Conservation (phyloP, 2,888 invertebrate species). For the Eretmocerus hayati region DNA sequence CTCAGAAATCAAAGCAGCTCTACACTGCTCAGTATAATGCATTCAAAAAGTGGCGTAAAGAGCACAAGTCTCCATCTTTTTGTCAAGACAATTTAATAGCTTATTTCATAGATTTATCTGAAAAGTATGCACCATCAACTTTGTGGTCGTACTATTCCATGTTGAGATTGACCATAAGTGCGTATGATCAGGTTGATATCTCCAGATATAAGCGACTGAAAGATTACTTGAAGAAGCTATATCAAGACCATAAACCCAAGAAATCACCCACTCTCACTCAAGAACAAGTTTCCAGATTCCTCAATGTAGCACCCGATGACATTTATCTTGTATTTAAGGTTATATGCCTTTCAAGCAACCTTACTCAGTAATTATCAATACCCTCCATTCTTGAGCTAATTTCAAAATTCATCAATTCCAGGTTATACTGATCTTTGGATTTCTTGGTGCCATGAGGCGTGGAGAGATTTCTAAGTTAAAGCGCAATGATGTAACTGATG, state of each 20-base stretch:
- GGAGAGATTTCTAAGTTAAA: not conserved
- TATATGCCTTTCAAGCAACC: not conserved
- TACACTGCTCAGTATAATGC: not conserved
- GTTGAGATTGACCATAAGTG: conserved; percentile 2
- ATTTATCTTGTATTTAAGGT: not conserved
- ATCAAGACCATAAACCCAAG: not conserved
- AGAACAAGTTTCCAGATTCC: not conserved
- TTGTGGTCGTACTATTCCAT: conserved; percentile 4
- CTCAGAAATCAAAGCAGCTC: not conserved
- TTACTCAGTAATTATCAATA: not conserved
- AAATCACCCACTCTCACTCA: not conserved
- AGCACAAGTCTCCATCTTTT: not conserved
- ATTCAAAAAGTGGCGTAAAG: not conserved
- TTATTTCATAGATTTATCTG: conserved; percentile 4
- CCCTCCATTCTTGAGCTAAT: not conserved
- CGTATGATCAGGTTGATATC: conserved; percentile 5
- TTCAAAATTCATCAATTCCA: not conserved
- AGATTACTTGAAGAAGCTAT: not conserved
- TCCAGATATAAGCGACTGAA: not conserved
- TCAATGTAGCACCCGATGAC: not conserved
- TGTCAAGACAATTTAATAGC: conserved; percentile 1
- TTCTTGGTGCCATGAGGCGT: not conserved
- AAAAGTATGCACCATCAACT: not conserved
- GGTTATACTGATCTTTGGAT: not conserved
- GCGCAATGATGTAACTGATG: not conserved